Evolutionary conservation across 2,797 vertebrate genomes (phyloP).

Genomic region (Babyrousa celebensis): DNA sequence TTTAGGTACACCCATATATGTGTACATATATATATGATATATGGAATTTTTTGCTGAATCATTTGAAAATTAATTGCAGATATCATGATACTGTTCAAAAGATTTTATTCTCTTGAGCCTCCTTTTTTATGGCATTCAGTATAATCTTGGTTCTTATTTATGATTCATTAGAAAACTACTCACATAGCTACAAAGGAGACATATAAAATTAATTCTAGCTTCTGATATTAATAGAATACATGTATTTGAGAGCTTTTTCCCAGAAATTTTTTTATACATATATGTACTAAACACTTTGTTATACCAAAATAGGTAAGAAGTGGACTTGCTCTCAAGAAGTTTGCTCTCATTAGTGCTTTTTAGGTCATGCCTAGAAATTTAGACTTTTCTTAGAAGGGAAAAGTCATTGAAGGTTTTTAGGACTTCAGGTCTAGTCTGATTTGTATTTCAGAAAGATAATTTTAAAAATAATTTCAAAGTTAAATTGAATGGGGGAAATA

Average conservation of each 20-base stretch:
- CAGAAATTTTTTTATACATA: conserved; percentile 12
- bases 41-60: background rate
- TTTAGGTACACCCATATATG: background rate
- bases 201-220: conserved; percentile 60
- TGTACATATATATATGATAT: background rate
- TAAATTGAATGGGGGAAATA: background rate
- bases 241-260: background rate
- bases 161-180: conserved; percentile 20
- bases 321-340: background rate
- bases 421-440: background rate
- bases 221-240: background rate
- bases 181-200: conserved; percentile 12
- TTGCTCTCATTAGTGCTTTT: background rate
- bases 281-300: background rate
- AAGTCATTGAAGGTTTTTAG: background rate
- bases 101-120: conserved; percentile 25
- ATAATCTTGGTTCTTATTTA: background rate
- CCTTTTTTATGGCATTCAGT: conserved; percentile 5
- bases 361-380: conserved; percentile 7
- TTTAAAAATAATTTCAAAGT: background rate
- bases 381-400: background rate
- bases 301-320: background rate
- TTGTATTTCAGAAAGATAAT: background rate
- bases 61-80: conserved; percentile 5
- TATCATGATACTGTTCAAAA: conserved; percentile 11